Percentiles rank a stretch among this genome's conserved stretches.
Conservation (phyloP, 1,140 invertebrate genomes). For the Ctenoplectra terminalis region DNA sequence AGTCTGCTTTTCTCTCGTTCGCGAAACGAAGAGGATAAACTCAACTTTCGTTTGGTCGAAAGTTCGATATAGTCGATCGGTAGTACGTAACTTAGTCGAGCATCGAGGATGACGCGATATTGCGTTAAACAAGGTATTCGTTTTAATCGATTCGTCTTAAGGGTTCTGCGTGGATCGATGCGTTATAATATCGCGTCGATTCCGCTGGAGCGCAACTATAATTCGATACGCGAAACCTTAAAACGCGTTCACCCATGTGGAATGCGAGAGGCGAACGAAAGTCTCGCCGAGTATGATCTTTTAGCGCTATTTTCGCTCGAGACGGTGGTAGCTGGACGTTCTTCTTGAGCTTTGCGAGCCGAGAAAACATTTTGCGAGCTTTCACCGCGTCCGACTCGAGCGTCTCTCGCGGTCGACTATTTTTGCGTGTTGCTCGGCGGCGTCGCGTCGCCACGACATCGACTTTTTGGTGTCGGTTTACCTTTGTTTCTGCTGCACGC, state of each 20-base stretch:
- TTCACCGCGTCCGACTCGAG: constrained; percentile 11
- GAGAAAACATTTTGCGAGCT: constrained; percentile 50
- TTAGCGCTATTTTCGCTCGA: constrained; percentile 48
- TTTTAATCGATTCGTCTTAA: neutral
- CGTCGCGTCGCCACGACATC: neutral
- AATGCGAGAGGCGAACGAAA: constrained; percentile 7
- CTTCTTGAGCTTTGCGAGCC: constrained; percentile 26
- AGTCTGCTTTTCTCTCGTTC: neutral
- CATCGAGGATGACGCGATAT: too few species aligned
- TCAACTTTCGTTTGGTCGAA: neutral
- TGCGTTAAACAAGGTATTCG: too few species aligned
- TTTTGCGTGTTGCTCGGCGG: constrained; percentile 25
- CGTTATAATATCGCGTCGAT: neutral
- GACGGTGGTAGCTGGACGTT: constrained; percentile 5
- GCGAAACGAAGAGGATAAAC: too few species aligned
- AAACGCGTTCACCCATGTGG: constrained; percentile 32
- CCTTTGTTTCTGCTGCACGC: constrained; percentile 30
- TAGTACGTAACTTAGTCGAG: too few species aligned
- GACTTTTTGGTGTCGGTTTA: constrained; percentile 51
- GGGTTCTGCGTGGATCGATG: constrained; percentile 14
- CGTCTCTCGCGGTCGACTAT: constrained; percentile 42
- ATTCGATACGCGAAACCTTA: constrained; percentile 38
- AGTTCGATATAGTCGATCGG: neutral
- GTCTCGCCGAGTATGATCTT: constrained; percentile 11
- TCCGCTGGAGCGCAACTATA: neutral